Conservation (phyloP, 1,140 invertebrate genomes). For the Pectinophora gossypiella region DNA sequence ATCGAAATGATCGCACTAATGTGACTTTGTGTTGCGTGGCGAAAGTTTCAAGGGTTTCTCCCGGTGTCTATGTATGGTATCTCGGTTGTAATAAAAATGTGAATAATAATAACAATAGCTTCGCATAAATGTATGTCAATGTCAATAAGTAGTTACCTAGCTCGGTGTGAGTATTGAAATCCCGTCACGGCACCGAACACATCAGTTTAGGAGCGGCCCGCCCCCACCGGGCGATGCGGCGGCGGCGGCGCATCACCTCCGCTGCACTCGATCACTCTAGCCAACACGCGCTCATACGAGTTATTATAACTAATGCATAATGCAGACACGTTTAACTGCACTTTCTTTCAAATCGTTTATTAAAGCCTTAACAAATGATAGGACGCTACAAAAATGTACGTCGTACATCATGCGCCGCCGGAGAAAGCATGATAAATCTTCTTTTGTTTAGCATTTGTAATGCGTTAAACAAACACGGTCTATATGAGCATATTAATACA, state of each 20-base stretch:
- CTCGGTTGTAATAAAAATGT: too few relatives aligned
- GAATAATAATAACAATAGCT: too few relatives aligned
- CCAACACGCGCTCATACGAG: conserved; percentile 10
- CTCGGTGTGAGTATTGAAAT: too few relatives aligned
- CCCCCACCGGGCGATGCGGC: too few relatives aligned
- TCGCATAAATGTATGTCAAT: too few relatives aligned
- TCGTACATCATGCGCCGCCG: conserved; percentile 42
- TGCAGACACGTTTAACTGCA: conserved; percentile 40
- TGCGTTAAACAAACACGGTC: conserved; percentile 40
- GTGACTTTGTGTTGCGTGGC: too few relatives aligned
- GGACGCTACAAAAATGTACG: conserved; percentile 34
- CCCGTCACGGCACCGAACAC: too few relatives aligned
- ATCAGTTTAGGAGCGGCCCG: too few relatives aligned
- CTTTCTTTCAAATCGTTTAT: conserved; percentile 52
- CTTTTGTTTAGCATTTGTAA: conserved; percentile 53
- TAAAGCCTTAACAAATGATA: conserved; percentile 48
- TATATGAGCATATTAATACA: background rate
- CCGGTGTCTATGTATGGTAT: too few relatives aligned
- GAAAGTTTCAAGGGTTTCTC: too few relatives aligned
- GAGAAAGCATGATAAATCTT: conserved; percentile 57
- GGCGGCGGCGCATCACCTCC: too few relatives aligned
- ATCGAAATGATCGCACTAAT: background rate
- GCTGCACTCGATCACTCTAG: conserved; percentile 17
- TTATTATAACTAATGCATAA: conserved; percentile 15
- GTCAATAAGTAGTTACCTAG: too few relatives aligned